Evolutionary conservation across 2,113 vertebrate species (phyloP).

Genomic region (Hiodon tergisus): DNA sequence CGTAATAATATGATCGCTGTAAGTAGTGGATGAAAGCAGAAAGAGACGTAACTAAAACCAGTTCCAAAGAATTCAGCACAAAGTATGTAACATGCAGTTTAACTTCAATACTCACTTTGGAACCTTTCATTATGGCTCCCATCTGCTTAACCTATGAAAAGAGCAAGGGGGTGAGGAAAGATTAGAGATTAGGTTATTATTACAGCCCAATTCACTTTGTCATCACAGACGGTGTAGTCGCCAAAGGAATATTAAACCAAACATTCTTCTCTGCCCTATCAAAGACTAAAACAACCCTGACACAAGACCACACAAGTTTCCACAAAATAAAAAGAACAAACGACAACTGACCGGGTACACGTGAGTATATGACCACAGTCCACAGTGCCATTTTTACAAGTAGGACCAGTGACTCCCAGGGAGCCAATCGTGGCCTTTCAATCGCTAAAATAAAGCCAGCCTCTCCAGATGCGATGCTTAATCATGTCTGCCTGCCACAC

Average conservation of each 20-base stretch:
- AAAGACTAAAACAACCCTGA: not conserved
- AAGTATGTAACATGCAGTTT: constrained; percentile 11
- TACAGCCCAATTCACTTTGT: not conserved
- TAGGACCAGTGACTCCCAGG: not conserved
- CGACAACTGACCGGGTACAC: too few species aligned
- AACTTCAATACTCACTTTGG: constrained; percentile 11
- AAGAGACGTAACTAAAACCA: not conserved
- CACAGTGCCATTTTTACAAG: too few species aligned
- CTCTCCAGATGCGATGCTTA: not conserved
- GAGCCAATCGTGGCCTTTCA: not conserved
- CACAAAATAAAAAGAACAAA: too few species aligned
- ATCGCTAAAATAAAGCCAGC: not conserved
- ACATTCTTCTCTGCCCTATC: not conserved
- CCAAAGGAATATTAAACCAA: not conserved
- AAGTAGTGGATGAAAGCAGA: not conserved
- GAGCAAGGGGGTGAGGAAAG: not conserved
- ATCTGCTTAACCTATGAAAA: constrained; percentile 15
- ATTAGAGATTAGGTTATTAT: too few species aligned
- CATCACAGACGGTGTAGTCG: too few species aligned
- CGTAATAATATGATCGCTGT: too few species aligned
- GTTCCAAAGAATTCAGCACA: not conserved
- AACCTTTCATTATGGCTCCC: not conserved
- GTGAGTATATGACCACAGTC: too few species aligned
- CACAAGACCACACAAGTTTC: too few species aligned
- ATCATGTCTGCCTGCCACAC: not conserved